phyloP scores from a whole-genome alignment of 2,113 vertebrate genomes.

The Grammomys surdaster region DNA sequence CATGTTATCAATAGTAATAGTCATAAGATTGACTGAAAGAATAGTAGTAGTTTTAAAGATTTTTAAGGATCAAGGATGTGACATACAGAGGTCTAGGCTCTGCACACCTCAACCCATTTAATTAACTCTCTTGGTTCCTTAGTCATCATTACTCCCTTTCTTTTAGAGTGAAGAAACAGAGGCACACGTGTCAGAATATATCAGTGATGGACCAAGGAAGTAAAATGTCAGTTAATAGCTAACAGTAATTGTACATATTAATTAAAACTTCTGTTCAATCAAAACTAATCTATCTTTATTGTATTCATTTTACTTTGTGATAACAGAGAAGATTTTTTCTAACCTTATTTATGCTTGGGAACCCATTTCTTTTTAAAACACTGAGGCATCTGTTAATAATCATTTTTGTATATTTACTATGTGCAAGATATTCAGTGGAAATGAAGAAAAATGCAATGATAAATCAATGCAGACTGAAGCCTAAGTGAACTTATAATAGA shows the following conservation, averaged over 20 bases:
- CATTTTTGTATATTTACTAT: neutral
- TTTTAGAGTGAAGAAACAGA: neutral
- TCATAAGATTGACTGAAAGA: neutral
- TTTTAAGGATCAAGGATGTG: neutral
- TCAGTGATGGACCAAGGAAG: neutral
- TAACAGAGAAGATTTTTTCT: neutral
- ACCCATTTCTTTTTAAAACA: neutral
- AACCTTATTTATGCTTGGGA: neutral
- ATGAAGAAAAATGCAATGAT: neutral
- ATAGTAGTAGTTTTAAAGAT: neutral
- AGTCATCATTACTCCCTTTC: neutral
- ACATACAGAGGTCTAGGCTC: neutral
- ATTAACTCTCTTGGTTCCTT: neutral
- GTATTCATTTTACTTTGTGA: neutral
- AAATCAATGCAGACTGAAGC: neutral
- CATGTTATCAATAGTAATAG: neutral
- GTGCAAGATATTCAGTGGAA: neutral
- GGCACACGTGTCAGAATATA: neutral
- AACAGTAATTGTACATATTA: neutral
- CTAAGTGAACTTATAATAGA: neutral
- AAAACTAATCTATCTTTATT: conserved; percentile 20
- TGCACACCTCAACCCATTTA: neutral
- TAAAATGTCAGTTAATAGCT: neutral
- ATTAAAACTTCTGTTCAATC: neutral
- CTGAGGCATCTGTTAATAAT: neutral